Evolutionary conservation across 2,888 invertebrate genomes (phyloP).

Genomic region (Ommatoiulus sabulosus): DNA sequence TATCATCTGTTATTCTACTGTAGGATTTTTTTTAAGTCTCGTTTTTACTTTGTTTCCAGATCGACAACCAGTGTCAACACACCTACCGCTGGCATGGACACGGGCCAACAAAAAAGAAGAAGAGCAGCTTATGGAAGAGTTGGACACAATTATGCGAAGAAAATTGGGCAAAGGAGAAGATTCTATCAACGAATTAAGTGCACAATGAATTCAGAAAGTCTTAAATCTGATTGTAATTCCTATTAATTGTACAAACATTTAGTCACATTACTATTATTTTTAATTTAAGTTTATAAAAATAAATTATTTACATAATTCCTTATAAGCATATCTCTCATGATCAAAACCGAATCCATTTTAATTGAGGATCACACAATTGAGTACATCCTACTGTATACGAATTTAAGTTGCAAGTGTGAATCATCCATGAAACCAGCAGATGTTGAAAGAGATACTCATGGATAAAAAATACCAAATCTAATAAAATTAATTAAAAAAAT

Average conservation of each 20-base stretch:
- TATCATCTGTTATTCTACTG: neutral
- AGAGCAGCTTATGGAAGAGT: slow-evolving; percentile 66
- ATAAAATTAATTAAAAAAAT: no score
- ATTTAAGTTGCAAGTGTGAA: no score
- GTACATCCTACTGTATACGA: no score
- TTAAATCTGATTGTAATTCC: neutral
- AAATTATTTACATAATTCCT: slow-evolving; percentile 28
- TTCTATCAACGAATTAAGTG: neutral
- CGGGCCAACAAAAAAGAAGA: slow-evolving; percentile 66
- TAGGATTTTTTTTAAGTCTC: neutral
- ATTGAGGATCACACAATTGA: no score
- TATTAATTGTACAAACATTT: neutral
- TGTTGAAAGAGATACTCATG: no score
- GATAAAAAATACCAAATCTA: no score
- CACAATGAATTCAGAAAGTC: neutral
- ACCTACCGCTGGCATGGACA: slow-evolving; percentile 70
- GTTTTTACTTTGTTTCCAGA: slow-evolving; percentile 63
- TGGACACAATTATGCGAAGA: slow-evolving; percentile 63
- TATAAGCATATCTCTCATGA: neutral
- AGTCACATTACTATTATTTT: neutral
- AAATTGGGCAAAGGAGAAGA: slow-evolving; percentile 10
- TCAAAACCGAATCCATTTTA: no score
- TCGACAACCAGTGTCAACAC: slow-evolving; percentile 66
- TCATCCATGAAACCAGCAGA: no score
- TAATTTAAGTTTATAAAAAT: slow-evolving; percentile 4